These are phyloP conservation scores for honey bee (Apis mellifera) DNA, from an alignment of 1,140 invertebrate species.

Conservation along the genomic window DNA sequence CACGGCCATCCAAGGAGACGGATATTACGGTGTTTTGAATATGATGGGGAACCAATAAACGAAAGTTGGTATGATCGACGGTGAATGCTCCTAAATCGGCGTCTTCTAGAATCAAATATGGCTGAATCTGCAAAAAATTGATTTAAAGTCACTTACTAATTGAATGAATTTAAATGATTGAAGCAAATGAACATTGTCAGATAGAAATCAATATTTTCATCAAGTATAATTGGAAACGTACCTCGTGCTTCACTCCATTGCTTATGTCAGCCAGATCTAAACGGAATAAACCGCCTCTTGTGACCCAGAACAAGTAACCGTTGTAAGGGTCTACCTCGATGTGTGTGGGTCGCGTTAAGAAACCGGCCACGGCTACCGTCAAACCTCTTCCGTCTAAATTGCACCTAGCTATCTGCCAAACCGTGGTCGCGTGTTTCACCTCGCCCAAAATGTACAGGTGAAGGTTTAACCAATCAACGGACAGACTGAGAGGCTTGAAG, in stretches of 20 bases:
- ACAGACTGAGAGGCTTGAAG: slow-evolving; percentile 85
- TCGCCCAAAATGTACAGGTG: slow-evolving; percentile 90
- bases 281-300: slow-evolving; percentile 87
- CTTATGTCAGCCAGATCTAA: slow-evolving; percentile 89
- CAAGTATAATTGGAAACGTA: slow-evolving; percentile 43
- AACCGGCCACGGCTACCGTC: slow-evolving; percentile 85
- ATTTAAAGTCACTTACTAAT: not conserved
- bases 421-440: slow-evolving; percentile 81
- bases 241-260: slow-evolving; percentile 85
- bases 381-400: slow-evolving; percentile 87
- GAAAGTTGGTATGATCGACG: slow-evolving; percentile 91
- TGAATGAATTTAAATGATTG: not conserved
- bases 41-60: slow-evolving; percentile 89
- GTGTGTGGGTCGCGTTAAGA: slow-evolving; percentile 86
- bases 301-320: slow-evolving; percentile 93
- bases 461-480: slow-evolving; percentile 93
- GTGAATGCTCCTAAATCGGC: slow-evolving; percentile 87
- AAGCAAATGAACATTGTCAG: no score
- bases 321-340: slow-evolving; percentile 96
- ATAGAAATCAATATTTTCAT: no score
- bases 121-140: slow-evolving; percentile 66
- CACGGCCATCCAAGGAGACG: slow-evolving; percentile 90
- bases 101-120: slow-evolving; percentile 83
- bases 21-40: slow-evolving; percentile 89
- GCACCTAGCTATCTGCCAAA: slow-evolving; percentile 89